Evolutionary conservation across 2,888 invertebrate species (phyloP), one percentile per base, ranked within the genome.

Genomic region (Atherix ibis): DNA sequence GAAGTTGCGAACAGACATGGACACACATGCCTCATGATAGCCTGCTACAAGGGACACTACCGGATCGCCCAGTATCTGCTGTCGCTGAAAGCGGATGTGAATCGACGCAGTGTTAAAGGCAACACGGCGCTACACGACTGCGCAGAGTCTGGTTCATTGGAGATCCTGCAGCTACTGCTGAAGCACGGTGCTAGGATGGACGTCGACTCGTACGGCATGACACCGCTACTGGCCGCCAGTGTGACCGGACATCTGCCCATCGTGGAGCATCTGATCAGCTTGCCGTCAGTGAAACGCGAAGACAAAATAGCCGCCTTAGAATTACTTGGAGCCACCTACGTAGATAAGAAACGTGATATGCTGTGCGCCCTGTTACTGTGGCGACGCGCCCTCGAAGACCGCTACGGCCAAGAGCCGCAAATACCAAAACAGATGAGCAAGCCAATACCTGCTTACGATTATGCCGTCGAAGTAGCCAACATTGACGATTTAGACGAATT

Each of bases 101-200:
- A 95, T 62, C 73, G 91, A 41, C 89, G 88, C 62, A 85, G 85
- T 51, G 80, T 84, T 9, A 88, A 87, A 58, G 62, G 62, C 5
- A 95, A 95, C 62, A 95, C 95, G 6, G 95, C 95, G n/a, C 59
- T 97, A 22, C 95, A 97, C 64, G 95, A 97, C 54, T 92, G 94
- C 54, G 94, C 94, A 1, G 95, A 97, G 61, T 88, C 89, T 35
- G 95, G 95, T 4, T 89, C 87, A 25, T 64, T 94, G 43, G 85
- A 87, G 50, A 91, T 95, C 52, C 71, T 94, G 50, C 85, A 88
- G 63, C 67, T 94, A 57, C 68, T 97, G 40, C 63, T 97, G 22
- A 73, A 77, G 27, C 74, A 85, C 55, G 88, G 87, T 30, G 95
- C 94, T 10, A 74, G 74, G 27, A 89, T 95, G 82, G 87, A 88